Evolutionary conservation across 2,888 invertebrate species (phyloP).

Genomic region (Drosophila nr. fundita): DNA sequence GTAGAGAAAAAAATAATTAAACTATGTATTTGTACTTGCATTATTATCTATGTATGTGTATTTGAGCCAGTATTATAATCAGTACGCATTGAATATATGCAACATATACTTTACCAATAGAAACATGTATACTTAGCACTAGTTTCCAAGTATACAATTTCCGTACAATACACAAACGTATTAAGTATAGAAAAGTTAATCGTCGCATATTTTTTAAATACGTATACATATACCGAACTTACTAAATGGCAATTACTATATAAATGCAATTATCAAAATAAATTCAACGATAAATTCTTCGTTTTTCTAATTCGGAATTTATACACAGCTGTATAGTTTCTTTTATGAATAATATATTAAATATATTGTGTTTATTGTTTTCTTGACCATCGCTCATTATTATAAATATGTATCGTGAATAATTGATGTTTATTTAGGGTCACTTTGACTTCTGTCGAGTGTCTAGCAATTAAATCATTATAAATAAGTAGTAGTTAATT

Average conservation of each 20-base stretch:
- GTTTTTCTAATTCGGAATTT: background rate
- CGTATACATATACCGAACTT: slow-evolving; percentile 52
- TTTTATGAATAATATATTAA: slow-evolving; percentile 3
- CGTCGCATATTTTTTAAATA: slow-evolving; percentile 72
- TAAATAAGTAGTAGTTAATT: background rate
- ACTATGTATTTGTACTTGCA: slow-evolving; percentile 23
- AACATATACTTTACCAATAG: background rate
- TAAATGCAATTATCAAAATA: slow-evolving; percentile 60
- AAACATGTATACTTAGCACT: slow-evolving; percentile 11
- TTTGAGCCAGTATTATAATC: slow-evolving; percentile 49
- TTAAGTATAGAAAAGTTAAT: slow-evolving; percentile 62
- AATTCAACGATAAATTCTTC: slow-evolving; percentile 27
- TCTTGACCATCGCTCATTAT: slow-evolving; percentile 15
- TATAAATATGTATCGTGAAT: slow-evolving; percentile 14
- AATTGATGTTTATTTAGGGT: slow-evolving; percentile 3
- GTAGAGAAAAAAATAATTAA: slow-evolving; percentile 10
- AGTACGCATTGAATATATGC: background rate
- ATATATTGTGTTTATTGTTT: slow-evolving; percentile 31
- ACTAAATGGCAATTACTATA: slow-evolving; percentile 62
- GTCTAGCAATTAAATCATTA: slow-evolving; percentile 26
- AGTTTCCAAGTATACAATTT: slow-evolving; percentile 36
- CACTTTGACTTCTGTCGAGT: background rate
- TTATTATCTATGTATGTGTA: slow-evolving; percentile 18
- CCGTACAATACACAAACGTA: slow-evolving; percentile 22
- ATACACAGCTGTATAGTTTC: background rate